These are phyloP conservation scores for Eunapius fragilis DNA, from an alignment of 37 sponge, comb jelly and placozoan genomes.

Conservation along the genomic window DNA sequence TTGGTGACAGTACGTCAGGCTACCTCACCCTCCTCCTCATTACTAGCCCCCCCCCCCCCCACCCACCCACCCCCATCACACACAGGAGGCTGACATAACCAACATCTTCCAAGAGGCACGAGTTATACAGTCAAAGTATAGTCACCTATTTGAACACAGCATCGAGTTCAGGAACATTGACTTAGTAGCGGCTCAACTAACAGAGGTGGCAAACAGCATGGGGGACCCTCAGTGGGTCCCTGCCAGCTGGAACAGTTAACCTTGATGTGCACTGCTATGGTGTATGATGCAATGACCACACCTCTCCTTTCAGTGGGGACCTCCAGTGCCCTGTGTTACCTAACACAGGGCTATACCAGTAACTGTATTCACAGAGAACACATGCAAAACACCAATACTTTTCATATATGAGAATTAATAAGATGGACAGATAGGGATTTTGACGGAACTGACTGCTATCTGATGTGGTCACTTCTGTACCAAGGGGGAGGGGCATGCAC, in stretches of 20 bases:
- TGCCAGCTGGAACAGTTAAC: slow-evolving; percentile 34
- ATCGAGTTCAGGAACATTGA: slow-evolving; percentile 37
- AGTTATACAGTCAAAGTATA: slow-evolving; percentile 2
- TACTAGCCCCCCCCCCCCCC: background rate
- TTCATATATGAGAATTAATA: too few relatives aligned
- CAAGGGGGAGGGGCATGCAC: too few relatives aligned
- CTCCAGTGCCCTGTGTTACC: background rate
- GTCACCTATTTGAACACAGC: slow-evolving; percentile 59
- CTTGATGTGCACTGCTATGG: background rate
- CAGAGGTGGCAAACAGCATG: slow-evolving; percentile 26
- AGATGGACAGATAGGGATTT: too few relatives aligned
- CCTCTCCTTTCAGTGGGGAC: background rate
- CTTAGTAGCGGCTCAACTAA: background rate
- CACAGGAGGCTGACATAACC: background rate
- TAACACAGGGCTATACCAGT: too few relatives aligned
- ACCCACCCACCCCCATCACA: background rate
- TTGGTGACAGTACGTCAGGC: slow-evolving; percentile 23
- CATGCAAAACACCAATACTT: too few relatives aligned
- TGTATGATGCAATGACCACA: background rate
- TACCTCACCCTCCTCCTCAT: too few relatives aligned
- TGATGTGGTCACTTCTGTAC: too few relatives aligned
- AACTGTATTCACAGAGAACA: too few relatives aligned
- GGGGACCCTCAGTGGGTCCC: slow-evolving; percentile 76
- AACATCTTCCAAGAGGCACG: background rate
- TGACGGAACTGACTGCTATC: too few relatives aligned